Evolutionary conservation across 1,140 invertebrate genomes (phyloP).

Genomic region (Apis laboriosa): DNA sequence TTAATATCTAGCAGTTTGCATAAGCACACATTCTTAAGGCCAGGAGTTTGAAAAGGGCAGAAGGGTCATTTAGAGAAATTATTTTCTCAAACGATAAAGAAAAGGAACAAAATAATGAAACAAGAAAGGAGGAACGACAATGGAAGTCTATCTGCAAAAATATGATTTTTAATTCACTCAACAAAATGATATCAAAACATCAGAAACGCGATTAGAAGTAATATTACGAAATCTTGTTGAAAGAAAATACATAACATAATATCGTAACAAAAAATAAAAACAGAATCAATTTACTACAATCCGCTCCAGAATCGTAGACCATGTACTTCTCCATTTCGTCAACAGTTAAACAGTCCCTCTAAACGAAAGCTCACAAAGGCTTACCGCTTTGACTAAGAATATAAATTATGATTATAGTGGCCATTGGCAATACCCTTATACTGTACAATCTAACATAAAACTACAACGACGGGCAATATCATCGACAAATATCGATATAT

Average conservation of each 20-base stretch:
- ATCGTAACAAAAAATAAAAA: conserved; percentile 73
- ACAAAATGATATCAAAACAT: conserved; percentile 74
- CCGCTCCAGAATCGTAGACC: conserved; percentile 72
- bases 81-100: conserved; percentile 16
- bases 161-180: conserved; percentile 74
- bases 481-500: conserved; percentile 54
- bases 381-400: conserved; percentile 56
- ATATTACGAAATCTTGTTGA: conserved; percentile 54
- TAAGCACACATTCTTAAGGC: conserved; percentile 30
- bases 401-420: conserved; percentile 64
- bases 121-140: conserved; percentile 50
- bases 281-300: conserved; percentile 71
- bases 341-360: conserved; percentile 72
- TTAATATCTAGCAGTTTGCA: conserved; percentile 12
- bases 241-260: conserved; percentile 68
- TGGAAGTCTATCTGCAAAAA: conserved; percentile 69
- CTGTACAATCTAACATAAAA: conserved; percentile 67
- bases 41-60: conserved; percentile 6
- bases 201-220: conserved; percentile 59
- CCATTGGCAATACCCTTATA: conserved; percentile 40
- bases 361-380: conserved; percentile 51
- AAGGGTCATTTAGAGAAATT: conserved; percentile 18
- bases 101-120: conserved; percentile 49
- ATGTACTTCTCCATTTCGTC: conserved; percentile 74
- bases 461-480: conserved; percentile 52